Evolutionary conservation across 2,888 invertebrate species (phyloP).

Genomic region (Calephelis perditalis): DNA sequence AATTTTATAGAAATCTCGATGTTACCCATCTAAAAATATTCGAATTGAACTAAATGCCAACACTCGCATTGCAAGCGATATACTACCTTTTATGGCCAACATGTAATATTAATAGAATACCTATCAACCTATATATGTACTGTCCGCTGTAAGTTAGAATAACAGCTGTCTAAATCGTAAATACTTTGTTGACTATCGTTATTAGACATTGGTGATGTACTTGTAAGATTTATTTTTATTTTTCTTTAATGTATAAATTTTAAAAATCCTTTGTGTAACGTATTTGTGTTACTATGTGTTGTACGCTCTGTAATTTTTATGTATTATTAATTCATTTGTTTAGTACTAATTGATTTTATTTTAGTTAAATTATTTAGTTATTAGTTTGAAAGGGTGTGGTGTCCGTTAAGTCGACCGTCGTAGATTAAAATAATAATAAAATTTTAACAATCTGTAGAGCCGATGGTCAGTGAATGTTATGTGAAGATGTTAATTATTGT

Average conservation of each 20-base stretch:
- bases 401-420: slow-evolving; percentile 10
- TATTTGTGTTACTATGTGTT: slow-evolving; percentile 18
- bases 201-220: slow-evolving; percentile 6
- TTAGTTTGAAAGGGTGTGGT: slow-evolving; percentile 17
- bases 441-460: not conserved
- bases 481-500: not conserved
- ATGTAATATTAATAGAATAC: too few species aligned
- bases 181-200: not conserved
- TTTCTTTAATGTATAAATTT: slow-evolving; percentile 8
- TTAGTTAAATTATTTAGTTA: slow-evolving; percentile 37
- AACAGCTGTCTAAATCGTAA: too few species aligned
- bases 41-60: too few species aligned
- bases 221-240: slow-evolving; percentile 1
- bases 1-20: too few species aligned
- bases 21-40: too few species aligned
- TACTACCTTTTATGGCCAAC: too few species aligned
- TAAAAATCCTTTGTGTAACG: slow-evolving; percentile 10
- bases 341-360: slow-evolving; percentile 40
- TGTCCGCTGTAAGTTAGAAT: too few species aligned
- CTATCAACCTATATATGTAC: too few species aligned
- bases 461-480: slow-evolving; percentile 5
- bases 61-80: too few species aligned
- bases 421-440: slow-evolving; percentile 14
- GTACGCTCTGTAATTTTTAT: slow-evolving; percentile 54
- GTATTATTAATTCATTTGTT: slow-evolving; percentile 41